A percentile compares a stretch with the other conserved stretches of the same genome.
These are phyloP conservation scores for Drosophila sturtevanti DNA, from an alignment of 1,140 invertebrate species.

Conservation along the genomic window DNA sequence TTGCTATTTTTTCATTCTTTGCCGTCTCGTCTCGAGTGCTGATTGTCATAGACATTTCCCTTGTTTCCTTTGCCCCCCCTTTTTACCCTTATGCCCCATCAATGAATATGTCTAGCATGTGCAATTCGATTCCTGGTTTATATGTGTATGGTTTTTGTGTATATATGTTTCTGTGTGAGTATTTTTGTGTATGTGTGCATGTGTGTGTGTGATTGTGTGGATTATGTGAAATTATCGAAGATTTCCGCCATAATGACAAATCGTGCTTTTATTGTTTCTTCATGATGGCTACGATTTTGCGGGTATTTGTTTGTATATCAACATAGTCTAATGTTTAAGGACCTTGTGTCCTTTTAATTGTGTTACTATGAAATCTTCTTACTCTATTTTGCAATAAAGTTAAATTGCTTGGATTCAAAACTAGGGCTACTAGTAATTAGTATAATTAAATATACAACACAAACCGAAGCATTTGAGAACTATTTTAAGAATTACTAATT, in stretches of 20 bases:
- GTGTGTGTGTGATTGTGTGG: slow-evolving; percentile 27
- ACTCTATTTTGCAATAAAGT: not conserved
- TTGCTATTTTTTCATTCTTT: slow-evolving; percentile 20
- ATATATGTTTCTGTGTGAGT: slow-evolving; percentile 8
- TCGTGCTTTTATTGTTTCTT: slow-evolving; percentile 52
- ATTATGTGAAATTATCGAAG: slow-evolving; percentile 74
- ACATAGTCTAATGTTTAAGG: slow-evolving; percentile 8
- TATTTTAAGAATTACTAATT: no score
- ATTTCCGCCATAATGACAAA: slow-evolving; percentile 67
- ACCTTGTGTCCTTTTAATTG: not conserved
- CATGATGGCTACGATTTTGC: slow-evolving; percentile 32
- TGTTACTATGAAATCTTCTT: not conserved
- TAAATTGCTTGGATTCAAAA: not conserved
- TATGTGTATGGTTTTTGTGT: slow-evolving; percentile 18
- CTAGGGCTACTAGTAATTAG: not conserved
- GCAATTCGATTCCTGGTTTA: slow-evolving; percentile 26
- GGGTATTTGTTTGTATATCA: slow-evolving; percentile 39
- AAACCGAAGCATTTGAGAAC: no score
- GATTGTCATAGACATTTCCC: slow-evolving; percentile 50
- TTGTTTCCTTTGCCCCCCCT: not conserved
- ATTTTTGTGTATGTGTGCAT: slow-evolving; percentile 20
- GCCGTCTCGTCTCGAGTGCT: slow-evolving; percentile 39
- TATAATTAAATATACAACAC: not conserved
- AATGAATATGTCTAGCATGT: slow-evolving; percentile 27
- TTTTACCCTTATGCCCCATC: slow-evolving; percentile 11